Percentiles rank a stretch among this genome's conserved stretches.
These are phyloP conservation scores for Bovichtus variegatus DNA, from an alignment of 2,797 vertebrate species.

Conservation along the genomic window DNA sequence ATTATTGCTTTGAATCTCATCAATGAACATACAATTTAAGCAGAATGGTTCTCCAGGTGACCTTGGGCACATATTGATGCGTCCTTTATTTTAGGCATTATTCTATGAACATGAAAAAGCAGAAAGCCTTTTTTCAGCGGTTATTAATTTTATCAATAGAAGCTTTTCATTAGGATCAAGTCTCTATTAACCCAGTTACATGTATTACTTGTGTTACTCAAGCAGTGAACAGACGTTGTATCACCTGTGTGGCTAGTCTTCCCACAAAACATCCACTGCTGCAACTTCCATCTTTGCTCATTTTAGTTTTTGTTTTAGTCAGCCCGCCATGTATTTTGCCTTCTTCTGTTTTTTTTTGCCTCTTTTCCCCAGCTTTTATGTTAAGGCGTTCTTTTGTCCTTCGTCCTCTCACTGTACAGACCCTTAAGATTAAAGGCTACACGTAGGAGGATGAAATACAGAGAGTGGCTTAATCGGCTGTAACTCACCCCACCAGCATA, in stretches of 20 bases:
- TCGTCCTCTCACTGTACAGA: slow-evolving; percentile 50
- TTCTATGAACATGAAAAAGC: slow-evolving; percentile 37
- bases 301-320: slow-evolving; percentile 5
- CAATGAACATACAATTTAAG: slow-evolving; percentile 68
- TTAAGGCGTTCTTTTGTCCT: slow-evolving; percentile 58
- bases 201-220: slow-evolving; percentile 19
- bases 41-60: slow-evolving; percentile 65
- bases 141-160: slow-evolving; percentile 75
- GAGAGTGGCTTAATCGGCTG: slow-evolving; percentile 75
- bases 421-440: slow-evolving; percentile 78
- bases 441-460: slow-evolving; percentile 79
- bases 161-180: slow-evolving; percentile 66
- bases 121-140: slow-evolving; percentile 45
- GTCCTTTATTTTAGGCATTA: slow-evolving; percentile 48
- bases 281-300: background rate
- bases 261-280: background rate
- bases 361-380: slow-evolving; percentile 27
- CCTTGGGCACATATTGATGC: slow-evolving; percentile 58
- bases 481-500: slow-evolving; percentile 78
- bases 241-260: too few relatives aligned
- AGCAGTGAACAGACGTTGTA: too few relatives aligned
- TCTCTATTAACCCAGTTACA: slow-evolving; percentile 53
- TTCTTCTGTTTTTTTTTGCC: slow-evolving; percentile 26
- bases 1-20: slow-evolving; percentile 68
- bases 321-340: slow-evolving; percentile 1